Evolutionary conservation across 2,888 invertebrate genomes (phyloP), one percentile per base, ranked within the genome.

Genomic region (Elmis aenea): DNA sequence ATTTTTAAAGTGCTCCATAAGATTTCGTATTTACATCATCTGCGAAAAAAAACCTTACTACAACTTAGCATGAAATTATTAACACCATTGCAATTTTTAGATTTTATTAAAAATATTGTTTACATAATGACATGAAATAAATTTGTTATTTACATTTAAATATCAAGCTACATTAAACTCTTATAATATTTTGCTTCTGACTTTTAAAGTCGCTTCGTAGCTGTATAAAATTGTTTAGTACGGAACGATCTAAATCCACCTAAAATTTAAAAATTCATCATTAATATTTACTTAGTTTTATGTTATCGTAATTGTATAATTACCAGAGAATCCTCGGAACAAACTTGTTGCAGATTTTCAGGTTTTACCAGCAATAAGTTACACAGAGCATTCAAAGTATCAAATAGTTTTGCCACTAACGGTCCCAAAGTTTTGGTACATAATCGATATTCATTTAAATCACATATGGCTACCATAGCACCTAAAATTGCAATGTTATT

Each of bases 391-490:
- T 96, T 94, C 24, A 99, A 74, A 12, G 91, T 89, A 71, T 96
- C 94, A 70, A 97, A 97, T n/a, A 96, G 73, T 38, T 85, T 82
- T 25, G 81, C 82, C 21, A 95, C 85, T 30, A 91, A 70, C 2
- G 85, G 74, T 5, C 91, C 83, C 33, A 82, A 75, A 2, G 72
- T 71, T 61, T 87, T 85, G n/a, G 83, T 85, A 61, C 89, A 90
- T 52, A 88, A 87, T 11, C 95, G 77, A 67, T 97, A 97, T 68
- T 96, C 96, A 59, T 95, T 95, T 51, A 99, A 88, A 73, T 99
- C 99, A 69, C 95, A 96, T 53, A 99, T 93, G 2, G 91, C 92
- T 64, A 93, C 85, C 90, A 99, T 93, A 1, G 96, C 96, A 34
- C 97, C 90, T 85, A 63, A 28, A 66, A n/a, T n/a, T n/a, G n/a